Evolutionary conservation across 2,113 vertebrate genomes (phyloP).

Genomic region (Dipodomys stephensi): DNA sequence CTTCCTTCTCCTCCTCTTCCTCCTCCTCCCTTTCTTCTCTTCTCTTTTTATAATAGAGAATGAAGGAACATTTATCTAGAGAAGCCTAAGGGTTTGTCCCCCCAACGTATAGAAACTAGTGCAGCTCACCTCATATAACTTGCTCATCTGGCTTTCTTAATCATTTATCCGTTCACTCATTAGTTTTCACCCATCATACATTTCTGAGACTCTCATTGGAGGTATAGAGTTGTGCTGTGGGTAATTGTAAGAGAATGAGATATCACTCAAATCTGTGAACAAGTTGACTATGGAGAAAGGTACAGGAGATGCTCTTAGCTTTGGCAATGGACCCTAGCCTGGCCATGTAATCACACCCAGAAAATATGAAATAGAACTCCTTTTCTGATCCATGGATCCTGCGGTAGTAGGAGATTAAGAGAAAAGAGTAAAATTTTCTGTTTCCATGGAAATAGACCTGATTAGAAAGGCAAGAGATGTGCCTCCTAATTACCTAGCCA

Average conservation of each 20-base stretch:
- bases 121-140: neutral
- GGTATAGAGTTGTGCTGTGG: neutral
- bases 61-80: neutral
- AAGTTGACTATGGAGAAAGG: neutral
- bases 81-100: neutral
- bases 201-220: neutral
- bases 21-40: no score
- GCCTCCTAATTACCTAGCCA: neutral
- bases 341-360: neutral
- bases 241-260: neutral
- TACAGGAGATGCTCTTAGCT: neutral
- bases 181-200: neutral
- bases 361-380: neutral
- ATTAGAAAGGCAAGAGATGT: conserved; percentile 23
- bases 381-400: neutral
- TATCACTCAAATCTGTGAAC: neutral
- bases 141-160: neutral
- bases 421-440: neutral
- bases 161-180: neutral
- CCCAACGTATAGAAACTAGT: neutral
- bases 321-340: neutral
- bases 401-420: neutral
- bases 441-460: conserved; percentile 52
- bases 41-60: neutral
- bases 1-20: no score